These are phyloP conservation scores for Aethes cnicana DNA, from an alignment of 2,888 invertebrate genomes.

Conservation along the genomic window DNA sequence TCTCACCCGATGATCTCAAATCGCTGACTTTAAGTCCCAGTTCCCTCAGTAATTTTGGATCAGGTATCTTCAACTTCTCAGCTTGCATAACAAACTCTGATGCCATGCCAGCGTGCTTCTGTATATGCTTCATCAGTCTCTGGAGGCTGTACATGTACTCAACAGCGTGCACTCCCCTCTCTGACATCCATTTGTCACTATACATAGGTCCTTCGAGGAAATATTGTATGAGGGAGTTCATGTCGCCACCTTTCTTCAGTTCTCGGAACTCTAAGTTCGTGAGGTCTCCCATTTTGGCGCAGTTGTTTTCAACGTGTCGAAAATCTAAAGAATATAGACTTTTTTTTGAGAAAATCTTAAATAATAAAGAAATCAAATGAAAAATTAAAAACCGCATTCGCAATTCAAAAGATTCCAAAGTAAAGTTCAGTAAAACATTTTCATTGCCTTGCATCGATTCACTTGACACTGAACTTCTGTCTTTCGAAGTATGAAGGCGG, in stretches of 20 bases:
- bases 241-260: slow-evolving; percentile 57
- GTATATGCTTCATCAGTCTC: slow-evolving; percentile 54
- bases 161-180: slow-evolving; percentile 52
- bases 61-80: slow-evolving; percentile 39
- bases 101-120: slow-evolving; percentile 46
- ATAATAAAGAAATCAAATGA: no score
- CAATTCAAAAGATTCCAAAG: no score
- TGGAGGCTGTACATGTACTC: slow-evolving; percentile 57
- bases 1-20: slow-evolving; percentile 36
- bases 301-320: slow-evolving; percentile 51
- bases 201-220: slow-evolving; percentile 60
- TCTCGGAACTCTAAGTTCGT: slow-evolving; percentile 61
- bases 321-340: slow-evolving; percentile 51
- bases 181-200: slow-evolving; percentile 50
- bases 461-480: no score
- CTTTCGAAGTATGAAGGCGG: no score
- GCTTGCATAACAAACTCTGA: slow-evolving; percentile 39
- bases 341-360: no score
- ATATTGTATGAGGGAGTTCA: slow-evolving; percentile 57
- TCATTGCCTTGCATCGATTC: no score
- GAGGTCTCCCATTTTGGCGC: slow-evolving; percentile 58
- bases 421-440: no score
- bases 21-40: slow-evolving; percentile 41
- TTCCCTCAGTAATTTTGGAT: slow-evolving; percentile 46
- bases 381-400: no score